These are phyloP conservation scores for Sylvietta virens DNA, from an alignment of 2,113 vertebrate genomes.

Conservation along the genomic window DNA sequence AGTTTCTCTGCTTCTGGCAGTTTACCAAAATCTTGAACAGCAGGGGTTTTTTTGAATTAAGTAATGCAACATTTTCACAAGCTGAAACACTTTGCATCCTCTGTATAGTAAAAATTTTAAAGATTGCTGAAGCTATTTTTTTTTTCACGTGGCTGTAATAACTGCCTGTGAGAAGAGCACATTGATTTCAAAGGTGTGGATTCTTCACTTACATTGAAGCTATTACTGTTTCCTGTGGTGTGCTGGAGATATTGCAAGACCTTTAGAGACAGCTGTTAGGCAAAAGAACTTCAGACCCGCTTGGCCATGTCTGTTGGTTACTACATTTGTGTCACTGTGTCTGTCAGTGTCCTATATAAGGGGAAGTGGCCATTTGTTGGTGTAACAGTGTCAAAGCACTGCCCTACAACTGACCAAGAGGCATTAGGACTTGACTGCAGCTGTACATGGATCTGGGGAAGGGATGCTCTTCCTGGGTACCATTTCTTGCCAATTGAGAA, in stretches of 20 bases:
- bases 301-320: too few relatives aligned
- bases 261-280: background rate
- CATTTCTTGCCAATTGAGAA: background rate
- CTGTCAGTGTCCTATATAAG: background rate
- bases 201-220: background rate
- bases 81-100: background rate
- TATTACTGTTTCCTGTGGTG: background rate
- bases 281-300: background rate
- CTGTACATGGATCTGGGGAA: background rate
- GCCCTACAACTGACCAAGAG: background rate
- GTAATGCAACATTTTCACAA: background rate
- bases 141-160: background rate
- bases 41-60: background rate
- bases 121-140: background rate
- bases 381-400: background rate
- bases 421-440: background rate
- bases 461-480: background rate
- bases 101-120: background rate
- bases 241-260: background rate
- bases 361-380: background rate
- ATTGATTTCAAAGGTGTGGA: background rate
- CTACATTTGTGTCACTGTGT: background rate
- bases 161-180: fast-evolving
- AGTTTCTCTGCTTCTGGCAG: background rate
- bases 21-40: background rate